A percentile compares a stretch with the other conserved stretches of the same genome.
Conservation (phyloP, 2,888 invertebrate species). For the Lacanobia oleracea region DNA sequence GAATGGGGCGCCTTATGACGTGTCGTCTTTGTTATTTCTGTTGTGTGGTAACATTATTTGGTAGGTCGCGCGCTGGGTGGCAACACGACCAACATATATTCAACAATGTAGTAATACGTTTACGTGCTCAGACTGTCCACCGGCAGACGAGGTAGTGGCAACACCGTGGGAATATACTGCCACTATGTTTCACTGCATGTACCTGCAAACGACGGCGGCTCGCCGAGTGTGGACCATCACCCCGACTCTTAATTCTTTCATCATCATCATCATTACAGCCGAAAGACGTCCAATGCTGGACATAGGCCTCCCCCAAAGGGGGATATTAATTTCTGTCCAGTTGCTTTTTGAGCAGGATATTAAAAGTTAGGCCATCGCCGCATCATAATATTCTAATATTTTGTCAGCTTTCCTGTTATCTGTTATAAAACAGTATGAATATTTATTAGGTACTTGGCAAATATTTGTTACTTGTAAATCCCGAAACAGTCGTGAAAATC, state of each 20-base stretch:
- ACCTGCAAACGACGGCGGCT: neutral
- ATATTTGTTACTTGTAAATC: conserved; percentile 53
- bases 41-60: conserved; percentile 58
- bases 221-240: neutral
- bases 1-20: conserved; percentile 32
- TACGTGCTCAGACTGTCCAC: conserved; percentile 64
- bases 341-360: conserved; percentile 27
- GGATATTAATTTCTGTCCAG: conserved; percentile 21
- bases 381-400: conserved; percentile 30
- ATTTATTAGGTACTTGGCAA: conserved; percentile 42
- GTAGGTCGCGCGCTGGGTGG: conserved; percentile 28
- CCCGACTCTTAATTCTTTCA: too few species aligned
- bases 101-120: conserved; percentile 60
- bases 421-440: conserved; percentile 43
- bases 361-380: conserved; percentile 15
- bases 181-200: conserved; percentile 27
- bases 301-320: too few species aligned
- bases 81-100: conserved; percentile 47
- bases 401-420: conserved; percentile 18
- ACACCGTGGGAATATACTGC: conserved; percentile 54
- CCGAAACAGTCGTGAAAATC: conserved; percentile 53
- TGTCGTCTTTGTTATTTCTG: conserved; percentile 52
- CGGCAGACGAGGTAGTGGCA: conserved; percentile 22
- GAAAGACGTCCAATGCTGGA: too few species aligned
- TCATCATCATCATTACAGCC: conserved; percentile 27